Percentiles rank a stretch among this genome's conserved stretches.
These are phyloP conservation scores for Syndactyla subalaris DNA, from an alignment of 2,797 vertebrate genomes.

Conservation along the genomic window DNA sequence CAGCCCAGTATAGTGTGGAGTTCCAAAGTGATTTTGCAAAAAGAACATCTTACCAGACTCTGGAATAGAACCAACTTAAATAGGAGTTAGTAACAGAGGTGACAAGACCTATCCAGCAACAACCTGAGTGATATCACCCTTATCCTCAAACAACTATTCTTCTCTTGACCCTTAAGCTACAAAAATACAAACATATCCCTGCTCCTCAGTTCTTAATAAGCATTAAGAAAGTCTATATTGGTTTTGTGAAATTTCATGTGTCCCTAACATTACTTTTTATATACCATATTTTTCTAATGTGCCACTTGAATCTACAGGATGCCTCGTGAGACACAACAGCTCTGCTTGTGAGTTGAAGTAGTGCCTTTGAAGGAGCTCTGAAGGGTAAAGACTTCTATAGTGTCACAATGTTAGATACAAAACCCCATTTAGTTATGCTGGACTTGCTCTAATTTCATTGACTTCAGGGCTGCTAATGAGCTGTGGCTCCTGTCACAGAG, in stretches of 20 bases:
- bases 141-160: neutral
- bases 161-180: neutral
- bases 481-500: neutral
- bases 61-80: neutral
- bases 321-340: neutral
- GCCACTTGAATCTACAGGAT: neutral
- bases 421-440: neutral
- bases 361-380: neutral
- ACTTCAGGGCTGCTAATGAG: neutral
- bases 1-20: fast-evolving
- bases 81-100: neutral
- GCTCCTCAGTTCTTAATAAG: neutral
- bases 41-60: neutral
- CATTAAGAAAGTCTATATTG: neutral
- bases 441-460: constrained; percentile 8
- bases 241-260: neutral
- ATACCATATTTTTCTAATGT: neutral
- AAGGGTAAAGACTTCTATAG: neutral
- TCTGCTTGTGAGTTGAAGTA: neutral
- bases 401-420: neutral
- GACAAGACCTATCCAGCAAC: neutral
- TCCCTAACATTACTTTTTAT: neutral
- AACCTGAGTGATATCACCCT: neutral
- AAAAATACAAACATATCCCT: neutral
- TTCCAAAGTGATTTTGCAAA: neutral